Conservation (phyloP, 2,113 vertebrate species). For the Grantiella picta region DNA sequence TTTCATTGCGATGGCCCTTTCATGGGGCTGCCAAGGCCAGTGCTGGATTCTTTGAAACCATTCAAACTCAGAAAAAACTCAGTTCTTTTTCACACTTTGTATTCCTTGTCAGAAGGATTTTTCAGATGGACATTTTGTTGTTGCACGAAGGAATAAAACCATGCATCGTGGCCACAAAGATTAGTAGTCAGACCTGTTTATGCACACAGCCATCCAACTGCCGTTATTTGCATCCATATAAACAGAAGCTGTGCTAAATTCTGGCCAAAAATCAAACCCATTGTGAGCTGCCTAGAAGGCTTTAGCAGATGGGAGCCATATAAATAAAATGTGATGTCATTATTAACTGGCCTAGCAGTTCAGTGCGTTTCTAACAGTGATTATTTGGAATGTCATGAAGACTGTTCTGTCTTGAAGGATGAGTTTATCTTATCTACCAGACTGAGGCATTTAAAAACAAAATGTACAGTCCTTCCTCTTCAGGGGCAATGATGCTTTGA, state of each 20-base stretch:
- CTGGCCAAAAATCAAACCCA: conserved; percentile 62
- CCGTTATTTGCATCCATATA: conserved; percentile 59
- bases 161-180: background rate
- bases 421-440: conserved; percentile 52
- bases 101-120: background rate
- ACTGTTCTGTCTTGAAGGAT: conserved; percentile 57
- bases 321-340: conserved; percentile 73
- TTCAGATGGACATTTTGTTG: conserved; percentile 25
- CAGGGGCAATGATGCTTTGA: background rate
- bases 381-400: conserved; percentile 61
- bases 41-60: background rate
- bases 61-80: background rate
- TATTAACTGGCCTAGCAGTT: conserved; percentile 74
- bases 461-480: conserved; percentile 8
- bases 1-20: background rate
- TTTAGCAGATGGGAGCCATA: conserved; percentile 76
- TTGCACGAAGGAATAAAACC: conserved; percentile 16
- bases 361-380: conserved; percentile 57
- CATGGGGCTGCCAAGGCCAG: background rate
- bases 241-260: conserved; percentile 49
- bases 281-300: conserved; percentile 69
- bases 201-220: conserved; percentile 27
- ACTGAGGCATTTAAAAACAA: conserved; percentile 45
- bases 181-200: conserved; percentile 60
- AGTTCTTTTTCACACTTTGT: background rate